Evolutionary conservation across 92 coral and sea anemone species (phyloP), one percentile per base, ranked within the genome.

Genomic region (Plumapathes pennacea): DNA sequence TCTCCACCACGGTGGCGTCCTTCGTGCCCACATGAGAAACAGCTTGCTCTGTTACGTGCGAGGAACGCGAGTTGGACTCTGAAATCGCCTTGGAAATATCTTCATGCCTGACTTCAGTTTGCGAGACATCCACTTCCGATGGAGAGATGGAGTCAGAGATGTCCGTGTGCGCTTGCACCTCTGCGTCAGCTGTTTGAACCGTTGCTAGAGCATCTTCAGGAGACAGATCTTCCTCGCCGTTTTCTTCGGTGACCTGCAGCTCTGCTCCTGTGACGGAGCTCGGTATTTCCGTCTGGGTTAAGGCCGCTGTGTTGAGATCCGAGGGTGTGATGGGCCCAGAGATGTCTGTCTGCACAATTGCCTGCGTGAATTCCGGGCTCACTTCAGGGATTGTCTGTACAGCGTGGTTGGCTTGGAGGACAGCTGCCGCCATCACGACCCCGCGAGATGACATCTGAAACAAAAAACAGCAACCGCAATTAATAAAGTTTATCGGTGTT

Each of bases 281-380:
- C 14, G 64, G 45, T 20, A 85, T 65, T 13, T 66, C 85, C 36
- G 85, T 55, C 32, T 84, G 80, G 12, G 32, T 50, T 22, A 86
- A 76, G 23, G 51, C 51, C 6, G 54, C 43, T 28, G 53, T 43
- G 2, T 58, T 54, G 25, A 68, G 49, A 9, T 67, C 85, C 3
- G 95, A 82, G 29, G 83, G 82, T 36, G 89, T 85, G 31, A 87
- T 77, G 5, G 96, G 96, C 0, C 90, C 96, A 55, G 90, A 76
- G 50, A 87, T 87, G 49, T 87, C 90, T 46, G 96, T 87, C 59
- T 87, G 96, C 26, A 87, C 96, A 54, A 87, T 87, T 48, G 96
- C 96, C 49, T 87, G 96, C 0, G 86, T 86, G 38, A 87, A 67
- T 41, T 83, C 90, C 5, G 96, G 96, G 58, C 66, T 78, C 13